Base-by-base conservation (phyloP, 1,140 invertebrate genomes). In the Cataglyphis hispanica region DNA sequence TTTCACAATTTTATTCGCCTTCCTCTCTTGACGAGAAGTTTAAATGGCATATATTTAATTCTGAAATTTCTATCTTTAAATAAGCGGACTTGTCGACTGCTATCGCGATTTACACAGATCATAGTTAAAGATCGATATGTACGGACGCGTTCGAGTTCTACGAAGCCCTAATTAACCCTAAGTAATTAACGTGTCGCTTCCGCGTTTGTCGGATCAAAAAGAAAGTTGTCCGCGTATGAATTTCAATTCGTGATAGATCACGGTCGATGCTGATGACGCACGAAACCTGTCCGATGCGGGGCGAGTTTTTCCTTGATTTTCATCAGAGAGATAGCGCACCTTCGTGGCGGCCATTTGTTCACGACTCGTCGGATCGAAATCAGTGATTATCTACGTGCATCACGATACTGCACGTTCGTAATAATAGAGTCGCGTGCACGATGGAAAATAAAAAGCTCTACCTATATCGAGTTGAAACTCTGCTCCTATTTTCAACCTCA, bases 231-330 rank as follows among this genome's bases (percentile, higher is more conserved):
- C 66, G 37, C 83, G 84, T 86, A 67, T 87, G 50, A 87, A 87
- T 85, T 86, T 87, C 74, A 76, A 86, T 87, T 87, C 84, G 84
- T 80, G 86, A 87, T 50, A 72, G 84, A 87, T 74, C 61, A 46
- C 63, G 37, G 31, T 66, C 83, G 63, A 46, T 63, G 58, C 19
- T 34, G 43, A 66, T 34, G 61, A 37, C 43, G 46, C 74, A 78
- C 72, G 40, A 64, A 64, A 27, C 13, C n/a, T 19, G n/a, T 58
- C 46, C 19, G n/a, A 74, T 7, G 1, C 37, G 43, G 37, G 31
- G 22, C 40, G 16, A 77, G 31, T 11, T 56, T 64, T 84, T 64
- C 40, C 31, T 84, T 53, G 40, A 64, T 84, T 70, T 80, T 56
- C 25, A 56, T 53, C 56, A 56, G 31, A 40, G 77, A 80, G 64